Percentiles rank a stretch among this genome's conserved stretches.
Conservation (phyloP, 2,888 invertebrate genomes). For the Mythimna impura region DNA sequence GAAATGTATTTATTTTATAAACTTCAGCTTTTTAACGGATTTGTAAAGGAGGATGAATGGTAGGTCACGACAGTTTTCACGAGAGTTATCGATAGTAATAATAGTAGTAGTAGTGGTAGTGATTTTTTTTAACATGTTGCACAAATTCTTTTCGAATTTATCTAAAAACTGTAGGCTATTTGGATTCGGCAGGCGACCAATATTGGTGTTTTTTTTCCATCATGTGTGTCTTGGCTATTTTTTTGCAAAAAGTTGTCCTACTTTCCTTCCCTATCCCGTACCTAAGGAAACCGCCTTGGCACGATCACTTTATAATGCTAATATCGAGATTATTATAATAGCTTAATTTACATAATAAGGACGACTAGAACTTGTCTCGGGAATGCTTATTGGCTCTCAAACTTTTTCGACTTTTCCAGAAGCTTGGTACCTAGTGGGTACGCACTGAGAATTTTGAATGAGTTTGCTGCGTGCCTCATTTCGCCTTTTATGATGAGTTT, state of each 20-base stretch:
- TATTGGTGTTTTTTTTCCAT: background rate
- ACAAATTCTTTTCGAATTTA: background rate
- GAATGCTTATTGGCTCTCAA: constrained; percentile 60
- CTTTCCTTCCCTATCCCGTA: constrained; percentile 1
- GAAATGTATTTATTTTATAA: background rate
- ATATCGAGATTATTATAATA: constrained; percentile 65
- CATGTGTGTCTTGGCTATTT: no score
- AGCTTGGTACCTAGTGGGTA: constrained; percentile 24
- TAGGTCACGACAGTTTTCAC: no score
- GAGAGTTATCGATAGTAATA: background rate
- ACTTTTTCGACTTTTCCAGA: constrained; percentile 52
- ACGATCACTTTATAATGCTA: constrained; percentile 62
- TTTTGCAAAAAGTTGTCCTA: constrained; percentile 9
- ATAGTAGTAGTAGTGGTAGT: no score
- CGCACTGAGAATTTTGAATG: constrained; percentile 51
- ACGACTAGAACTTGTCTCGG: constrained; percentile 55
- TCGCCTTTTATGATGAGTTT: constrained; percentile 7
- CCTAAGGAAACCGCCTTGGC: constrained; percentile 32
- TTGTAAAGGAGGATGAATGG: background rate
- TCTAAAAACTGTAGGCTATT: background rate
- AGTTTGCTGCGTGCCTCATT: constrained; percentile 29
- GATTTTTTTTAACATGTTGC: background rate
- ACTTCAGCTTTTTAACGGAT: background rate
- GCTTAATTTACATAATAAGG: constrained; percentile 62
- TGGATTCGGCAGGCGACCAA: background rate